These are phyloP conservation scores for Rafetus swinhoei DNA, from an alignment of 2,113 vertebrate species.

Conservation along the genomic window DNA sequence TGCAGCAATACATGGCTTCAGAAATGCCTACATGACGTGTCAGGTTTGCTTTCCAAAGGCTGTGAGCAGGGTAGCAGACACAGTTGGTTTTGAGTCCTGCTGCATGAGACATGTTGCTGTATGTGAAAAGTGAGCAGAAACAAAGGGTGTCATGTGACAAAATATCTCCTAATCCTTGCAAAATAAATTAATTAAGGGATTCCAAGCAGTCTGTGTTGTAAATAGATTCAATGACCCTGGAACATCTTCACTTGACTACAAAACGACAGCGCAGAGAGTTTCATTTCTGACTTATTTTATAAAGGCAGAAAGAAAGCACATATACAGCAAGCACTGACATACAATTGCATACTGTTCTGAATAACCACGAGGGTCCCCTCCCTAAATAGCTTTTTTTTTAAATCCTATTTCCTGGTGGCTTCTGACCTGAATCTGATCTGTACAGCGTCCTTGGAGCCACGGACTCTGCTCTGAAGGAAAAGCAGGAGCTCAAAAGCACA, in stretches of 20 bases:
- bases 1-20: background rate
- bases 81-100: background rate
- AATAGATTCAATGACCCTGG: background rate
- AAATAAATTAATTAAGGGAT: background rate
- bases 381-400: background rate
- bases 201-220: background rate
- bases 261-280: background rate
- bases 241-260: background rate
- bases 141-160: background rate
- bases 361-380: background rate
- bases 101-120: background rate
- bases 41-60: background rate
- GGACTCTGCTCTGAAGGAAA: background rate
- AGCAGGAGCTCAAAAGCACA: background rate
- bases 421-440: background rate
- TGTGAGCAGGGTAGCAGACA: background rate
- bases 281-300: background rate
- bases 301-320: background rate
- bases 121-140: background rate
- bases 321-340: background rate
- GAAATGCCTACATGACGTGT: background rate
- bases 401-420: background rate
- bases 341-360: background rate
- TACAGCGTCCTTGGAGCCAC: background rate
- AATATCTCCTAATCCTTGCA: background rate